A percentile compares a stretch with the other conserved stretches of the same genome.
Evolutionary conservation across 2,888 invertebrate species (phyloP).

Genomic region (Eilema griseolum): DNA sequence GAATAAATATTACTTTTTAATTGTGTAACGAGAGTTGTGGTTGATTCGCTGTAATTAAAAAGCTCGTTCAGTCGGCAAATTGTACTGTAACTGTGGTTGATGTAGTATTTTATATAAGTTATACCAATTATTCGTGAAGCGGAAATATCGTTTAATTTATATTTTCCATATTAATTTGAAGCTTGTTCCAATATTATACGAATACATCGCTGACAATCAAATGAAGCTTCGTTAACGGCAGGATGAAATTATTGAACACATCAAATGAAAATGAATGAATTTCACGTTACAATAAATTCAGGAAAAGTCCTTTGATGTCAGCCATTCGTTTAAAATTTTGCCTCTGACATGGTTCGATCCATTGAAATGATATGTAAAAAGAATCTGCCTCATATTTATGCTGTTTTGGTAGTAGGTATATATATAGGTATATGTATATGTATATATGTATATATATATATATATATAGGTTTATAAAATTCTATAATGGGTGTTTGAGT

Average conservation of each 20-base stretch:
- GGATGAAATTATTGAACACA: slow-evolving; percentile 15
- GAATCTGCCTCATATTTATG: neutral
- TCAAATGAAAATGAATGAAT: slow-evolving; percentile 19
- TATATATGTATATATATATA: too few species aligned
- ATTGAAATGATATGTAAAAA: neutral
- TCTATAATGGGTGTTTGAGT: too few species aligned
- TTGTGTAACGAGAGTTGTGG: slow-evolving; percentile 61
- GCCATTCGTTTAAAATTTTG: slow-evolving; percentile 16
- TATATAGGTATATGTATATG: too few species aligned
- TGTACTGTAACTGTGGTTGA: slow-evolving; percentile 51
- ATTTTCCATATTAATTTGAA: neutral
- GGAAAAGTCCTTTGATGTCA: slow-evolving; percentile 19
- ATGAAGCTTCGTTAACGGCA: slow-evolving; percentile 17
- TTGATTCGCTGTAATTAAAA: slow-evolving; percentile 69
- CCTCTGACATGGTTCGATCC: neutral
- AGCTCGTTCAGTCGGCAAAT: slow-evolving; percentile 54
- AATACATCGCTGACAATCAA: slow-evolving; percentile 11
- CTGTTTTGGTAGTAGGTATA: neutral
- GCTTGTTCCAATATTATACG: slow-evolving; percentile 8
- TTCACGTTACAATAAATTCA: slow-evolving; percentile 19
- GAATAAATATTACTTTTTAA: slow-evolving; percentile 70
- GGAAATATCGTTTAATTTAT: slow-evolving; percentile 37
- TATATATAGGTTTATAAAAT: too few species aligned
- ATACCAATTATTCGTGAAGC: slow-evolving; percentile 43
- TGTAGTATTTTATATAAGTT: slow-evolving; percentile 42